Conservation (phyloP, 2,113 vertebrate genomes). For the Pitta sordida region DNA sequence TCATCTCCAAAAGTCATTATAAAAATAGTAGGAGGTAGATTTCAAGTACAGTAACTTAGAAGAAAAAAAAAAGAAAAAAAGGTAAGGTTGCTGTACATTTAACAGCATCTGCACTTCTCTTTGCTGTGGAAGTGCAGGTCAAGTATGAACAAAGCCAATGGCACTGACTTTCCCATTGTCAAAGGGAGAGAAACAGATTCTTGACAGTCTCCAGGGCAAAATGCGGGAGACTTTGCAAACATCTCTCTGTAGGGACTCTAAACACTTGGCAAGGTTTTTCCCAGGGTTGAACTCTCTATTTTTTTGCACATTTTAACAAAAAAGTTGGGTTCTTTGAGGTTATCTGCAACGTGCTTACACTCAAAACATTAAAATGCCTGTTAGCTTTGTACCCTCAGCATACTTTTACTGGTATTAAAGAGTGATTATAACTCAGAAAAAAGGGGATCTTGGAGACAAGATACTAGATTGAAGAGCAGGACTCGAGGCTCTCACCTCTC, state of each 20-base stretch:
- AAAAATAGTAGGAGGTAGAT: not conserved
- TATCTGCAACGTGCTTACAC: not conserved
- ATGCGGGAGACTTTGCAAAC: not conserved
- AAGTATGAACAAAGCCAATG: not conserved
- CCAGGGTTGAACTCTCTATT: constrained; percentile 3
- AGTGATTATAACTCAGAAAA: not conserved
- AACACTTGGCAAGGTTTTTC: constrained; percentile 39
- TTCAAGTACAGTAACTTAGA: not conserved
- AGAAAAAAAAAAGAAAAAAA: not conserved
- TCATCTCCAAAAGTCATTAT: not conserved
- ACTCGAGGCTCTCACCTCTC: not conserved
- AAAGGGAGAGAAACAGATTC: not conserved
- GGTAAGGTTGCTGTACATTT: not conserved
- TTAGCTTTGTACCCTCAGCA: not conserved
- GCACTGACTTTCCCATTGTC: not conserved
- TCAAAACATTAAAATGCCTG: not conserved
- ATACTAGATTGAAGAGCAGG: not conserved
- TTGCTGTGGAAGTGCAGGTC: not conserved
- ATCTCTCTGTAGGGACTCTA: not conserved
- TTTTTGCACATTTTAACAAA: not conserved
- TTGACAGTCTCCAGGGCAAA: constrained; percentile 23
- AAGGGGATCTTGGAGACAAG: not conserved
- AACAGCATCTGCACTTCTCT: not conserved
- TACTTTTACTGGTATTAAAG: not conserved
- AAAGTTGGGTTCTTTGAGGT: not conserved